phyloP scores from a whole-genome alignment of 2,113 vertebrate genomes.

The Chaetura pelagica region DNA sequence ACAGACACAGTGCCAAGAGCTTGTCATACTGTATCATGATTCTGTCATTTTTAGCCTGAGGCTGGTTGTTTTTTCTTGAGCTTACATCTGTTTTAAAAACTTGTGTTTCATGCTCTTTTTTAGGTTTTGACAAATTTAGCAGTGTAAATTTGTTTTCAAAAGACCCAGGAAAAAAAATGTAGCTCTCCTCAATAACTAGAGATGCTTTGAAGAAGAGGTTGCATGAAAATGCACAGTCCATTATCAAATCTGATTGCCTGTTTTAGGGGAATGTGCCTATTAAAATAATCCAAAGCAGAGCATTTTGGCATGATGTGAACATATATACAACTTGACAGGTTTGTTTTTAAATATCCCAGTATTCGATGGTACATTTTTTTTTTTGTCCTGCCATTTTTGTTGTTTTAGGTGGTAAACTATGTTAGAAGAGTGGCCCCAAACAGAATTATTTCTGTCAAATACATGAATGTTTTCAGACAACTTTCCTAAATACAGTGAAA shows the following conservation, averaged over 20 bases:
- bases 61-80: constrained; percentile 46
- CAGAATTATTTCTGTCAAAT: constrained; percentile 37
- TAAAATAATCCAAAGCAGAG: constrained; percentile 58
- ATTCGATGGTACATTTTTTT: not conserved
- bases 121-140: constrained; percentile 57
- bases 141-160: constrained; percentile 54
- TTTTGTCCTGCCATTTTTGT: not conserved
- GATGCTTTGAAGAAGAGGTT: constrained; percentile 33
- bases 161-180: constrained; percentile 7
- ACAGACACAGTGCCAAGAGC: constrained; percentile 26
- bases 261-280: constrained; percentile 27
- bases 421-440: not conserved
- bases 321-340: constrained; percentile 17
- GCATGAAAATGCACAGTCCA: not conserved
- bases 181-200: constrained; percentile 50
- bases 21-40: constrained; percentile 41
- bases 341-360: constrained; percentile 33
- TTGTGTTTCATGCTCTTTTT: constrained; percentile 47
- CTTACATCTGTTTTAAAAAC: constrained; percentile 22
- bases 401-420: constrained; percentile 4
- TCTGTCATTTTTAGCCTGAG: constrained; percentile 49
- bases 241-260: constrained; percentile 8
- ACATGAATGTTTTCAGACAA: constrained; percentile 1
- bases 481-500: not conserved
- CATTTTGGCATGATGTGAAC: constrained; percentile 28